Percentiles rank a stretch among this genome's conserved stretches.
These are phyloP conservation scores for Spatulosminthurus flaviceps DNA, from an alignment of 2,888 invertebrate genomes.

Conservation along the genomic window DNA sequence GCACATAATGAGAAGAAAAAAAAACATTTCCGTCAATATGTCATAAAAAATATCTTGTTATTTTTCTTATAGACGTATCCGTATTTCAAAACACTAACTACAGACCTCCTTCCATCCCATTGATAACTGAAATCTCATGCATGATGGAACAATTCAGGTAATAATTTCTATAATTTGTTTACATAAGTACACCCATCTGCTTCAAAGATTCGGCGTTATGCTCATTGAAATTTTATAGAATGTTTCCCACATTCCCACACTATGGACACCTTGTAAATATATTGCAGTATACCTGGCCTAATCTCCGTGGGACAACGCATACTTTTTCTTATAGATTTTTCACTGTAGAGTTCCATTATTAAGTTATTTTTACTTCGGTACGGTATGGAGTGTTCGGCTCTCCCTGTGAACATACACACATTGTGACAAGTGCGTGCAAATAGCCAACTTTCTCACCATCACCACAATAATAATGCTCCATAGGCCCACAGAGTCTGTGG, in stretches of 20 bases:
- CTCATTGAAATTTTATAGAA: not conserved
- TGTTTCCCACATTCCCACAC: not conserved
- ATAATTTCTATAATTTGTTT: too few relatives aligned
- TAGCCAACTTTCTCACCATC: not conserved
- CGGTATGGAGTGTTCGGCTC: not conserved
- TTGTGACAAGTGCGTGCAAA: too few relatives aligned
- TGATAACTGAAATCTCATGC: too few relatives aligned
- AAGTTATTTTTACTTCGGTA: conserved; percentile 13
- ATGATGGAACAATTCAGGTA: too few relatives aligned
- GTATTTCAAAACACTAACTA: too few relatives aligned
- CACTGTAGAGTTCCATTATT: not conserved
- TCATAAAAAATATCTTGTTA: not conserved
- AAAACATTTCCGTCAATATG: not conserved
- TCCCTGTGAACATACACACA: too few relatives aligned
- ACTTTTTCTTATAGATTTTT: not conserved
- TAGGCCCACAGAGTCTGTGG: not conserved
- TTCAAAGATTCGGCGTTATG: too few relatives aligned
- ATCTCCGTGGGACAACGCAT: conserved; percentile 32
- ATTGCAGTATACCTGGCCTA: conserved; percentile 1
- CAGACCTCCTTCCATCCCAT: too few relatives aligned
- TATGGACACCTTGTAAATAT: too few relatives aligned
- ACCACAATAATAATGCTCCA: not conserved
- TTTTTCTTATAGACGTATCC: not conserved
- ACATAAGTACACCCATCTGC: too few relatives aligned
- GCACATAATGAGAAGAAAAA: conserved; percentile 4